Evolutionary conservation across 1,140 invertebrate species (phyloP), one percentile per base, ranked within the genome.

Genomic region (Brachystomella parvula): DNA sequence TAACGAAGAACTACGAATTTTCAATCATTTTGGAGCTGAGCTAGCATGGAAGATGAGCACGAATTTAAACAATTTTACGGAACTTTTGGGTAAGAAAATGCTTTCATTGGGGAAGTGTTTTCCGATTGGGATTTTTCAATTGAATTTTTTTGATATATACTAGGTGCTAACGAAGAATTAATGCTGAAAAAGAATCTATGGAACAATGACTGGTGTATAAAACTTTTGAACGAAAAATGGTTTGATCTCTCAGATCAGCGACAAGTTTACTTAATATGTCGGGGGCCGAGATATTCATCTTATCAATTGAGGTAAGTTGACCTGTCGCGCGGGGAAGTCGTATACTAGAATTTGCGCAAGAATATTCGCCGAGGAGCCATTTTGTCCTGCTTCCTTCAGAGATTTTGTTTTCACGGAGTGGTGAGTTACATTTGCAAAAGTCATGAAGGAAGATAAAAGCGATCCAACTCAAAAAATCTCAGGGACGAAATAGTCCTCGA

Each of bases 241-340:
- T 35, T 1, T 21, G 29, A 58, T n/a, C 32, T n/a, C 53, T 31
- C 3, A 2, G 31, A 67, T 2, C 30, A 33, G 6, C 17, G 77
- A 47, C 74, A 75, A 71, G 63, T 76, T 24, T 73, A 75, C 63
- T 59, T 78, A 1, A 64, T 78, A 3, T 80, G 79, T 63, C 61
- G 76, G 31, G 77, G 80, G 3, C 77, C 78, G 15, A 75, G 75
- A 65, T 81, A 78, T 68, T 74, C 76, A 6, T 72, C 76, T 17
- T 47, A 75, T 63, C 68, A 77, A 69, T 71, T 75, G 1, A 74
- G 74, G 78, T 71, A 68, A n/a, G 17, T n/a, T n/a, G n/a, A n/a
- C n/a, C n/a, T n/a, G n/a, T n/a, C n/a, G n/a, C n/a, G n/a, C n/a
- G n/a, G n/a, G n/a, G n/a, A n/a, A n/a, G n/a, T n/a, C n/a, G n/a